phyloP scores from a whole-genome alignment of 2,888 invertebrate genomes.

The Pachycephus smyrnensis region DNA sequence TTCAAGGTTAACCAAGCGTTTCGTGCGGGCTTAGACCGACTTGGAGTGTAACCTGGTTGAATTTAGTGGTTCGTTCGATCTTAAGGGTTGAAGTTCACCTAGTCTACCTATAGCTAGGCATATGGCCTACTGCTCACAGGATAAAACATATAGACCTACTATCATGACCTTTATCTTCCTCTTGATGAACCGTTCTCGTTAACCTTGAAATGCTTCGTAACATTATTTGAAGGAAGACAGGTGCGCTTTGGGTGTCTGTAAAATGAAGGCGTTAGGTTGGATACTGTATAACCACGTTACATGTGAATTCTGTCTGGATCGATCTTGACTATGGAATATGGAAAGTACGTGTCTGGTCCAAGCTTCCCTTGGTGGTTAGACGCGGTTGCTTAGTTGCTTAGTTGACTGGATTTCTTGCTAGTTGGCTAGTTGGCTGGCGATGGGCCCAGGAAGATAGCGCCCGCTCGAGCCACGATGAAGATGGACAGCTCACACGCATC shows the following conservation, averaged over 20 bases:
- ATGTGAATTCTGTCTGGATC: not conserved
- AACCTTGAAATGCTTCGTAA: not conserved
- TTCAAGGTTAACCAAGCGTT: constrained; percentile 39
- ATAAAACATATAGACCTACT: not conserved
- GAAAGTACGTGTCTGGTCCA: no score
- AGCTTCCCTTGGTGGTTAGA: not conserved
- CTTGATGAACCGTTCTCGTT: not conserved
- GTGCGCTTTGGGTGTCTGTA: not conserved
- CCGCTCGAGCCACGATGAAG: not conserved
- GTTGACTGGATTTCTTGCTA: not conserved
- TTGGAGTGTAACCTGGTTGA: not conserved
- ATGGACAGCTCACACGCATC: constrained; percentile 6
- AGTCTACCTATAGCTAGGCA: not conserved
- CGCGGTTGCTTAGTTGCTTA: not conserved
- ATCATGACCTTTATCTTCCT: not conserved
- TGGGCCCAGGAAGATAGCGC: not conserved
- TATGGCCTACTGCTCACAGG: not conserved
- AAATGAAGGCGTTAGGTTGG: not conserved
- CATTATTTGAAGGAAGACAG: not conserved
- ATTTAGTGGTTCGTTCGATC: constrained; percentile 1
- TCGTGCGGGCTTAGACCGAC: not conserved
- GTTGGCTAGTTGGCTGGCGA: not conserved
- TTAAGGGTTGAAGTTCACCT: not conserved
- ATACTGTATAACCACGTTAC: not conserved
- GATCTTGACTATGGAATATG: no score